Evolutionary conservation across 2,113 vertebrate genomes (phyloP).

Genomic region (Ictalurus furcatus): DNA sequence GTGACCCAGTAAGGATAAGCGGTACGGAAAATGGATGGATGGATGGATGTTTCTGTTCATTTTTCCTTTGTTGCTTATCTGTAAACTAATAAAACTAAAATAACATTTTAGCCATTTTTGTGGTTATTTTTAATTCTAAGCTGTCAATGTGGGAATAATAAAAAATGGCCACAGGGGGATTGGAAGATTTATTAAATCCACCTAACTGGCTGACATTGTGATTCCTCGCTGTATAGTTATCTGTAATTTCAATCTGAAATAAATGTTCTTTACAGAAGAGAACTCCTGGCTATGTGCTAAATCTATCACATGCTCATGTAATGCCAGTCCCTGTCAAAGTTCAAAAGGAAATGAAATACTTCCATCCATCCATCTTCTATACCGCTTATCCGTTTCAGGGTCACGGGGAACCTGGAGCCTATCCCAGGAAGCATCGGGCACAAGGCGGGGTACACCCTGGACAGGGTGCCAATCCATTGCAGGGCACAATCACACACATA

Average conservation of each 20-base stretch:
- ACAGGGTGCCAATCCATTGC: no score
- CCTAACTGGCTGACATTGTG: slow-evolving; percentile 49
- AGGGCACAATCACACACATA: no score
- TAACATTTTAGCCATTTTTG: no score
- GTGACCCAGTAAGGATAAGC: no score
- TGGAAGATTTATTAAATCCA: slow-evolving; percentile 53
- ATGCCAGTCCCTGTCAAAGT: slow-evolving; percentile 65
- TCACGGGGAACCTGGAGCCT: no score
- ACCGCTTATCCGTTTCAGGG: no score
- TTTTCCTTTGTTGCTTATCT: not conserved
- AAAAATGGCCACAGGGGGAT: slow-evolving; percentile 44
- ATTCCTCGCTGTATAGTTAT: slow-evolving; percentile 69
- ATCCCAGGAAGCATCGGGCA: no score
- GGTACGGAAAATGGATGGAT: no score
- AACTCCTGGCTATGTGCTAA: slow-evolving; percentile 67
- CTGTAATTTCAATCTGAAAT: slow-evolving; percentile 62
- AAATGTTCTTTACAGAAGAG: slow-evolving; percentile 56
- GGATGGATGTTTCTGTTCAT: not conserved
- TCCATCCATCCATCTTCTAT: slow-evolving; percentile 9
- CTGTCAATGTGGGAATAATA: slow-evolving; percentile 5
- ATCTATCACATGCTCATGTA: slow-evolving; percentile 74
- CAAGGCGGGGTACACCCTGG: no score
- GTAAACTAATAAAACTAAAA: not conserved
- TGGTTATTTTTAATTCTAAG: not conserved
- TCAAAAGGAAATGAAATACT: slow-evolving; percentile 79